Evolutionary conservation across 2,888 invertebrate genomes (phyloP).

Genomic region (Iphiclides podalirius): DNA sequence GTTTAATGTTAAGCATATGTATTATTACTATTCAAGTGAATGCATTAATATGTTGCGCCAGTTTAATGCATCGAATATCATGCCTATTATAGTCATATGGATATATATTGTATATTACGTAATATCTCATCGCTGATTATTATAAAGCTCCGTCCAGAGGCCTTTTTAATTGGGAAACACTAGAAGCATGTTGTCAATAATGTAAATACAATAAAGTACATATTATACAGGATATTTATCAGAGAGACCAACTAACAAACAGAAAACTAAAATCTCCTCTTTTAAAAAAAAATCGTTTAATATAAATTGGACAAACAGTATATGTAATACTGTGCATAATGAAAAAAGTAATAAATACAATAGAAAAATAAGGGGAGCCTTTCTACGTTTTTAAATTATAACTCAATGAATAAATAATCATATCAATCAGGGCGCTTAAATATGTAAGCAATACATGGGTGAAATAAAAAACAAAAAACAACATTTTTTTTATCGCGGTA

Average conservation of each 20-base stretch:
- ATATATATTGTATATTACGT: slow-evolving; percentile 27
- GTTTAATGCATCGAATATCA: slow-evolving; percentile 44
- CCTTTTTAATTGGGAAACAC: slow-evolving; percentile 28
- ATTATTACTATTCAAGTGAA: slow-evolving; percentile 22
- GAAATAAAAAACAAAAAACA: slow-evolving; percentile 42
- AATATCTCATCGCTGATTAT: slow-evolving; percentile 25
- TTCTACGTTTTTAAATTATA: too few relatives aligned
- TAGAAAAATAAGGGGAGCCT: too few relatives aligned
- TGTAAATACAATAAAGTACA: slow-evolving; percentile 3
- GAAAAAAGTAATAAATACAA: too few relatives aligned
- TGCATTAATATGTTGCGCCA: slow-evolving; percentile 48
- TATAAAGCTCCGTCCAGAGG: slow-evolving; percentile 52
- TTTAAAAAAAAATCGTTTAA: too few relatives aligned
- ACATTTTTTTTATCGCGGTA: slow-evolving; percentile 57
- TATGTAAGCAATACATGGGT: slow-evolving; percentile 45
- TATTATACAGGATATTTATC: slow-evolving; percentile 5
- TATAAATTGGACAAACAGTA: too few relatives aligned
- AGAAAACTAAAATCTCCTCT: too few relatives aligned
- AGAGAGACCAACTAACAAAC: background rate
- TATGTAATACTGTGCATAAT: too few relatives aligned
- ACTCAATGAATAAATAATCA: background rate
- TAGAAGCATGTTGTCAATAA: background rate
- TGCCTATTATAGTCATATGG: slow-evolving; percentile 23
- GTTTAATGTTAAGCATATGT: slow-evolving; percentile 58
- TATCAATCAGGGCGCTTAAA: slow-evolving; percentile 19